Base-by-base conservation (phyloP, 2,888 invertebrate species). In the Polylopha cassiicola region DNA sequence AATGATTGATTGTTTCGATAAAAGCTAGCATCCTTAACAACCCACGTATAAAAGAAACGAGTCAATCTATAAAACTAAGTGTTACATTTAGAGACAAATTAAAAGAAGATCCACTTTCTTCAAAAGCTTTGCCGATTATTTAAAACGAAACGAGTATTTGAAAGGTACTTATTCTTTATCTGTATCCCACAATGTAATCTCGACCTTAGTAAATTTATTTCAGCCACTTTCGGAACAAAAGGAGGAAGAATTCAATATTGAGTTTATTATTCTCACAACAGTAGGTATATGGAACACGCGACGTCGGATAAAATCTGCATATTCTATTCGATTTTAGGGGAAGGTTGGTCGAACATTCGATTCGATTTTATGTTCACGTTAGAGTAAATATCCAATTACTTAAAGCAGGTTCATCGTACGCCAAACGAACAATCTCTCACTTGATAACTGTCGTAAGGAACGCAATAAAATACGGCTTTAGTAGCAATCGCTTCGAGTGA, bases 351-450 rank as follows among this genome's bases (percentile, higher is more conserved):
- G 53, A 53, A 27, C 24, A 30, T 36, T 24, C 34, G 55, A 61
- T 64, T 66, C 61, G 51, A 66, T 73, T 73, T 68, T 68, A 72
- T 70, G 62, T 29, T 62, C 59, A 51, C 64, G 69, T 68, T 61
- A 58, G 59, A 64, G 61, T 54, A 67, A 68, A 70, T 69, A 70
- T 70, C 70, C 78, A 78, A 77, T 78, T 74, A 79, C 77, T 78
- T 77, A 73, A 47, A 59, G 58, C 55, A 65, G 64, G 56, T 54
- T 56, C 42, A 42, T n/a, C n/a, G 32, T 33, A 44, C 36, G 33
- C 36, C 27, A 42, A 45, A 45, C 45, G 50, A 53, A 59, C 53
- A 61, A 54, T 57, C 58, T 50, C 55, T 54, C 46, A 39, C 51
- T 54, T 50, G 57, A 63, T 53, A 51, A 57, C 51, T 51, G 47